A percentile compares a stretch with the other conserved stretches of the same genome.
Conservation (phyloP, 2,888 invertebrate genomes). For the Dynastes tityus region DNA sequence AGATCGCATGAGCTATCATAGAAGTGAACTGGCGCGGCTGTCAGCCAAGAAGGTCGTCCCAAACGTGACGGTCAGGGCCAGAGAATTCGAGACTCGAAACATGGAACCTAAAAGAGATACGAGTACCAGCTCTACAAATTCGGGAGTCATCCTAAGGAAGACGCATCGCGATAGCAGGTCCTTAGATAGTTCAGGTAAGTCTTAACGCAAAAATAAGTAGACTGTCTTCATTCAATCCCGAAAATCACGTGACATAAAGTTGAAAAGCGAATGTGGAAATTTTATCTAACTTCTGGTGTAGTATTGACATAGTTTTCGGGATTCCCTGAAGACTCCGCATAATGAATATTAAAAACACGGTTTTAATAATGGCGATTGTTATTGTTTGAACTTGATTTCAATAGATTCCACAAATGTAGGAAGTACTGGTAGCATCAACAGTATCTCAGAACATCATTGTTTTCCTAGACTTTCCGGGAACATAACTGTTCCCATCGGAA, state of each 20-base stretch:
- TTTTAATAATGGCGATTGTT: neutral
- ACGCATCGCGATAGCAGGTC: conserved; percentile 73
- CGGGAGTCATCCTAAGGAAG: conserved; percentile 61
- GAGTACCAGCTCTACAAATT: conserved; percentile 61
- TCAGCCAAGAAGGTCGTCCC: conserved; percentile 81
- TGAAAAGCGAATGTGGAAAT: no score
- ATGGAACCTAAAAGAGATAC: conserved; percentile 64
- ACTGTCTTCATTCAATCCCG: no score
- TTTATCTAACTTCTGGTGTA: neutral
- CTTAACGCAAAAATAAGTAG: neutral
- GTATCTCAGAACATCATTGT: conserved; percentile 68
- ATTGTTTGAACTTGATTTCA: conserved; percentile 38
- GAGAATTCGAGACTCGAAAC: conserved; percentile 80
- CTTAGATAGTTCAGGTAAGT: conserved; percentile 72
- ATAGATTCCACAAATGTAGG: conserved; percentile 62
- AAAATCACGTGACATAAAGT: no score
- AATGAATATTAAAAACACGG: no score
- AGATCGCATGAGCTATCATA: conserved; percentile 78
- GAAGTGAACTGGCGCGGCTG: conserved; percentile 78
- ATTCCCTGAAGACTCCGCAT: no score
- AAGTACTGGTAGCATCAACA: conserved; percentile 73
- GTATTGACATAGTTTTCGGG: no score
- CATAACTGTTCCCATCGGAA: conserved; percentile 84
- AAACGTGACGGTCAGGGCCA: conserved; percentile 81
- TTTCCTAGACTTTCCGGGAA: conserved; percentile 77